phyloP scores from a whole-genome alignment of 2,797 vertebrate genomes.

The Triplophysa bombifrons region DNA sequence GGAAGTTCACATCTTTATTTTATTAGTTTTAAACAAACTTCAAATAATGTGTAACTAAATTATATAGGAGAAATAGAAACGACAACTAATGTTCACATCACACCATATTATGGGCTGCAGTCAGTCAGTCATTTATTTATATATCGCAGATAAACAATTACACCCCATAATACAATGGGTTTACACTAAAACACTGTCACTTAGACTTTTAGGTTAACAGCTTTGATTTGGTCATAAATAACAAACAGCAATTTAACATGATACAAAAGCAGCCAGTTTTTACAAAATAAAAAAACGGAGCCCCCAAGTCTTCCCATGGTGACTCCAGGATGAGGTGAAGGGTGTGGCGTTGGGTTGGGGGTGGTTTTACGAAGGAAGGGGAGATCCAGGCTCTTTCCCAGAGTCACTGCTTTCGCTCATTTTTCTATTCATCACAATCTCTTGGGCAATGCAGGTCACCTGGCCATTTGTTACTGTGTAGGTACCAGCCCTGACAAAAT shows the following conservation, averaged over 20 bases:
- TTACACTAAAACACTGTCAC: constrained; percentile 35
- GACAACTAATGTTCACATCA: neutral
- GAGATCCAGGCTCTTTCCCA: constrained; percentile 64
- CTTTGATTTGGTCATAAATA: constrained; percentile 54
- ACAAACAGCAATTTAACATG: constrained; percentile 45
- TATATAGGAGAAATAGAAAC: neutral
- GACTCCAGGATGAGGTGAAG: constrained; percentile 50
- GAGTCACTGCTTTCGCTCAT: constrained; percentile 73
- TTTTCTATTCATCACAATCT: constrained; percentile 76
- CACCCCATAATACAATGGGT: constrained; percentile 41
- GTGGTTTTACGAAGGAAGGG: constrained; percentile 44
- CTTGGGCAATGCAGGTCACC: constrained; percentile 77
- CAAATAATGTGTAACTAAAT: neutral
- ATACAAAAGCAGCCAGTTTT: constrained; percentile 30
- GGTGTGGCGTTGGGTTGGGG: constrained; percentile 3
- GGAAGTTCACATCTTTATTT: neutral
- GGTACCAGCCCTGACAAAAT: constrained; percentile 71
- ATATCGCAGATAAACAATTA: constrained; percentile 52
- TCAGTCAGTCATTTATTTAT: constrained; percentile 60
- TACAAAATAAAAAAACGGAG: constrained; percentile 54
- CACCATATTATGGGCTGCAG: constrained; percentile 35
- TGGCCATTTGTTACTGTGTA: constrained; percentile 75
- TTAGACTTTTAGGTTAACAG: constrained; percentile 61
- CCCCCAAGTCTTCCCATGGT: constrained; percentile 56
- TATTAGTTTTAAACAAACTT: neutral